Conservation (phyloP, 2,888 invertebrate species). For the Hydropsyche betteni region DNA sequence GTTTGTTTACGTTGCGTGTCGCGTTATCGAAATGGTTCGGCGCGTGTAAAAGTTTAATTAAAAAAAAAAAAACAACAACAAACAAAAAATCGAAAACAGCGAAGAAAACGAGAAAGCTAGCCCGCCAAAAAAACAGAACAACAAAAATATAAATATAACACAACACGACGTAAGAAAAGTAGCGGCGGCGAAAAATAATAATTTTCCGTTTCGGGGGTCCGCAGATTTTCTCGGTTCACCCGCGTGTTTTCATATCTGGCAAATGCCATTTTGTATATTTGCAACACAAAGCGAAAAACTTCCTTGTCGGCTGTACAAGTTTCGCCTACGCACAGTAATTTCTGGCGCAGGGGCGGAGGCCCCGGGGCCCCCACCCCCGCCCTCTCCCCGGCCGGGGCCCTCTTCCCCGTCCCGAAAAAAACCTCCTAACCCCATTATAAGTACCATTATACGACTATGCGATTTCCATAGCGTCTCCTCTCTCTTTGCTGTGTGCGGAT, state of each 20-base stretch:
- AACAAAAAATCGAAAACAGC: too few species aligned
- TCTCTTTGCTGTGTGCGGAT: conserved; percentile 38
- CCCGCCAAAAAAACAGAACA: neutral
- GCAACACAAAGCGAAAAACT: conserved; percentile 51
- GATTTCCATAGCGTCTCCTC: conserved; percentile 47
- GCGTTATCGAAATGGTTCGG: neutral
- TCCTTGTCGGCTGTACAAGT: conserved; percentile 44
- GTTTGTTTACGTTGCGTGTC: too few species aligned
- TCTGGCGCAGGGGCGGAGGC: conserved; percentile 50
- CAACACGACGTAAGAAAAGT: too few species aligned
- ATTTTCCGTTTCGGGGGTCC: neutral
- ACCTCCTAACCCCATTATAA: conserved; percentile 52
- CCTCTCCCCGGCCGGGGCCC: conserved; percentile 26
- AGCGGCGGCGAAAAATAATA: conserved; percentile 2
- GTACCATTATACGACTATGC: conserved; percentile 51
- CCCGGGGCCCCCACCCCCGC: conserved; percentile 39
- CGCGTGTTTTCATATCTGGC: conserved; percentile 47
- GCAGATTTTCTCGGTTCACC: conserved; percentile 32
- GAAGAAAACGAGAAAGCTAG: too few species aligned
- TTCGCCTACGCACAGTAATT: conserved; percentile 51
- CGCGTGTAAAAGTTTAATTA: conserved; percentile 14
- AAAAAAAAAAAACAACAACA: conserved; percentile 1
- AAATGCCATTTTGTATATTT: conserved; percentile 51
- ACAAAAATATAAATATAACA: conserved; percentile 1
- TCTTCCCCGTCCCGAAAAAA: conserved; percentile 45